A percentile compares a stretch with the other conserved stretches of the same genome.
Evolutionary conservation across 1,140 invertebrate species (phyloP).

Genomic region (Camponotus floridanus): DNA sequence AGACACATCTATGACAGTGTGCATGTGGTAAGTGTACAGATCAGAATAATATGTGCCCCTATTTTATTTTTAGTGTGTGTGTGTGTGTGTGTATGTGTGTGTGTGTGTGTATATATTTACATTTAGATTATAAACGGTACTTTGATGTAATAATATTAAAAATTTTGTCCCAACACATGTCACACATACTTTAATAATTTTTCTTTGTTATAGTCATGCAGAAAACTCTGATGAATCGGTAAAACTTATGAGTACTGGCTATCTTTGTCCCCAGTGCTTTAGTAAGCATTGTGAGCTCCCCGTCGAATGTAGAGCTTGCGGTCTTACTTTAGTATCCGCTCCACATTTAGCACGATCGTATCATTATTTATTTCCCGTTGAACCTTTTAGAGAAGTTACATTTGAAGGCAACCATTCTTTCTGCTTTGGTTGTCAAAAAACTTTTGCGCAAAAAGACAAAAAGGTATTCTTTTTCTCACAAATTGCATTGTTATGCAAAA

Average conservation of each 20-base stretch:
- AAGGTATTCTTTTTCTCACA: constrained; percentile 85
- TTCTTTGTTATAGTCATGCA: constrained; percentile 89
- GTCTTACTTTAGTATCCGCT: constrained; percentile 98
- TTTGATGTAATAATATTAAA: background rate
- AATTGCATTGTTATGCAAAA: background rate
- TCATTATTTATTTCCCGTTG: constrained; percentile 98
- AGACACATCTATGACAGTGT: constrained; percentile 91
- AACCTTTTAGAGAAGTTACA: constrained; percentile 92
- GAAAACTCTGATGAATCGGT: constrained; percentile 90
- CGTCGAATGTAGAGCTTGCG: constrained; percentile 98
- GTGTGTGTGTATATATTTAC: too few relatives aligned
- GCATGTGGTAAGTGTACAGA: constrained; percentile 92
- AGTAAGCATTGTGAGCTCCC: constrained; percentile 99
- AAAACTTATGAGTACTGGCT: constrained; percentile 91
- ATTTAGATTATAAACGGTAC: background rate
- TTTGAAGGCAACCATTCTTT: constrained; percentile 85
- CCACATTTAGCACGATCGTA: constrained; percentile 98
- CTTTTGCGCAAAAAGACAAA: constrained; percentile 90
- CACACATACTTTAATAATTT: too few relatives aligned
- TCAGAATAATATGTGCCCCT: background rate
- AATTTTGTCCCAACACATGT: background rate
- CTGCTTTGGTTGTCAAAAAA: constrained; percentile 92
- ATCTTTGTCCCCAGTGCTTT: constrained; percentile 98
- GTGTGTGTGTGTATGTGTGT: too few relatives aligned
- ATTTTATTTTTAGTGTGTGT: too few relatives aligned